phyloP scores from a whole-genome alignment of 2,797 vertebrate species.

The Atherinosoma microstoma region DNA sequence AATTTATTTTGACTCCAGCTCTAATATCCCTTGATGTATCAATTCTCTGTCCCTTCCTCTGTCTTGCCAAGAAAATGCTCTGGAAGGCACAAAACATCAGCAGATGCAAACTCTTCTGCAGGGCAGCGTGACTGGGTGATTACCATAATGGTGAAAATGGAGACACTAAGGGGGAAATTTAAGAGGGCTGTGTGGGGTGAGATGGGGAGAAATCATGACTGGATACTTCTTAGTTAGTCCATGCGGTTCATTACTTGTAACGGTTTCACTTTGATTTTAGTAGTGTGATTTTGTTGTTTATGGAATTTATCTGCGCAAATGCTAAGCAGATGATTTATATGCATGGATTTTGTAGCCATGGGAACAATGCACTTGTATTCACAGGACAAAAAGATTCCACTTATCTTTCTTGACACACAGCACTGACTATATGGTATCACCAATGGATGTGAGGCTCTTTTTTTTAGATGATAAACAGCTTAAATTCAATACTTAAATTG shows the following conservation, averaged over 20 bases:
- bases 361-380: conserved; percentile 39
- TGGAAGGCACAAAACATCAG: conserved; percentile 45
- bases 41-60: conserved; percentile 40
- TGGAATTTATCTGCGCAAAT: conserved; percentile 8
- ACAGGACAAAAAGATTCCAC: neutral
- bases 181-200: conserved; percentile 9
- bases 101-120: conserved; percentile 50
- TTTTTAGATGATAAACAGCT: conserved; percentile 1
- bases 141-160: conserved; percentile 61
- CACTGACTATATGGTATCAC: neutral
- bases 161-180: conserved; percentile 9
- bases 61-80: conserved; percentile 37
- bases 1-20: conserved; percentile 53
- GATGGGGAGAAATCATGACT: conserved; percentile 28
- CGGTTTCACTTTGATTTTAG: neutral
- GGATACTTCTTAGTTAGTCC: conserved; percentile 30
- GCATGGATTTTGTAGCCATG: conserved; percentile 41
- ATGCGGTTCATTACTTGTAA: conserved; percentile 12
- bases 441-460: conserved; percentile 9
- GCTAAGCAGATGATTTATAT: conserved; percentile 31
- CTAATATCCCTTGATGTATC: conserved; percentile 62
- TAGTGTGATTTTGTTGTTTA: neutral
- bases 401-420: neutral
- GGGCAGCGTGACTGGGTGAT: conserved; percentile 51
- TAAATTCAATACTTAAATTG: neutral